phyloP scores from a whole-genome alignment of 2,113 vertebrate species.

The Pluvianellus socialis region DNA sequence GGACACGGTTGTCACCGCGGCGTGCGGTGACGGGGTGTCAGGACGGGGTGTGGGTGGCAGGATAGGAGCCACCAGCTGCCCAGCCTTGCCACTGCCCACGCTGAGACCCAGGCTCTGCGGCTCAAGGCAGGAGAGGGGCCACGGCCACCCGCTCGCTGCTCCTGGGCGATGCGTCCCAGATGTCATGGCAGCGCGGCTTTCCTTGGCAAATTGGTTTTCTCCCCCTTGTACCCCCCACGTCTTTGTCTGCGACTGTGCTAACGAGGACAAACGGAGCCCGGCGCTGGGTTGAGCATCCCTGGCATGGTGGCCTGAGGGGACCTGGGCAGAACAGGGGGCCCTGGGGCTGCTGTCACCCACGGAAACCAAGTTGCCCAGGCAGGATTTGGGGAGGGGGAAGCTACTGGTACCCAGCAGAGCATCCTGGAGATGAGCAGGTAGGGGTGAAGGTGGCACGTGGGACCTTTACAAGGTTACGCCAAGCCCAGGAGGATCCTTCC shows the following conservation, averaged over 20 bases:
- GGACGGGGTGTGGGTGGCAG: neutral
- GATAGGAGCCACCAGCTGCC: neutral
- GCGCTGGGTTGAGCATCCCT: fast-evolving
- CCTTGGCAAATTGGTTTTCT: fast-evolving
- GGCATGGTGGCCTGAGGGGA: neutral
- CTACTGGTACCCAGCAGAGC: neutral
- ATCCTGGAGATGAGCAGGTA: neutral
- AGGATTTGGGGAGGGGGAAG: neutral
- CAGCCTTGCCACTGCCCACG: neutral
- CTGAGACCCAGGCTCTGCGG: neutral
- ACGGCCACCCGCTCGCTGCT: neutral
- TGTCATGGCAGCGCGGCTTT: neutral
- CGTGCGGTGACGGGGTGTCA: fast-evolving
- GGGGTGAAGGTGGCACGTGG: neutral
- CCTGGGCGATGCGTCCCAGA: fast-evolving
- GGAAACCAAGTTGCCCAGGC: neutral
- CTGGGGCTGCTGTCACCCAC: neutral
- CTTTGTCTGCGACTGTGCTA: neutral
- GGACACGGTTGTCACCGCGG: fast-evolving
- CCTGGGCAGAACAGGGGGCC: neutral
- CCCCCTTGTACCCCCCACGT: fast-evolving
- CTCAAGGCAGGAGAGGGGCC: neutral
- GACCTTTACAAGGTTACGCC: neutral
- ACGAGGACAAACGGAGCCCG: neutral
- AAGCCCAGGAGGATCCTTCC: neutral